Conservation (phyloP, 2,888 invertebrate genomes). For the Trissonchulus latispiculum region DNA sequence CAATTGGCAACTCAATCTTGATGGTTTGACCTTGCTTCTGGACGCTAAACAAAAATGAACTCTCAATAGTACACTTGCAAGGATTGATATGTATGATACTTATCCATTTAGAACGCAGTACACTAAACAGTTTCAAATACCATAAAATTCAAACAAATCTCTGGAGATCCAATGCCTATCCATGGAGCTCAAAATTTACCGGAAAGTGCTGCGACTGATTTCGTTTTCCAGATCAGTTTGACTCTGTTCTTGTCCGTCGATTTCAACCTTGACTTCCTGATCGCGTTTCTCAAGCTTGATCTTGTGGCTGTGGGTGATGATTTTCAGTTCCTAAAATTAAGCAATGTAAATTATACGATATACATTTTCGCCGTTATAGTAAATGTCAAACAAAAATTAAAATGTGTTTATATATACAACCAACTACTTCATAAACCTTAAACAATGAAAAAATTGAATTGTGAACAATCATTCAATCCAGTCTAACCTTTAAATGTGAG, state of each 20-base stretch:
- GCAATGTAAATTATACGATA: too few relatives aligned
- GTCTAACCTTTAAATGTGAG: slow-evolving; percentile 28
- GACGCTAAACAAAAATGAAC: slow-evolving; percentile 14
- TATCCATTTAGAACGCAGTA: too few relatives aligned
- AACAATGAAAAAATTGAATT: background rate
- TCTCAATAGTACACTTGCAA: too few relatives aligned
- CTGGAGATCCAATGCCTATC: too few relatives aligned
- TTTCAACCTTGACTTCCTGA: slow-evolving; percentile 23
- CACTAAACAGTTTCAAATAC: too few relatives aligned
- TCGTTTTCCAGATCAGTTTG: background rate
- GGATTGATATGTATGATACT: too few relatives aligned
- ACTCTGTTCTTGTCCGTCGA: slow-evolving; percentile 28
- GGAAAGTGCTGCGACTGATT: background rate
- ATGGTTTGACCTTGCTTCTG: slow-evolving; percentile 11
- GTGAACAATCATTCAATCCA: slow-evolving; percentile 7
- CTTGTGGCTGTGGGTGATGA: too few relatives aligned
- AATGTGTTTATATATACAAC: slow-evolving; percentile 27
- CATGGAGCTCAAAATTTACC: too few relatives aligned
- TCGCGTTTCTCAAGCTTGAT: background rate
- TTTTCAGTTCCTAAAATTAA: too few relatives aligned
- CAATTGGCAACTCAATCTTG: slow-evolving; percentile 24
- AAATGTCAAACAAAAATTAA: background rate
- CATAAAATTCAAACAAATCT: too few relatives aligned
- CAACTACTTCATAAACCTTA: background rate
- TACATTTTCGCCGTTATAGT: too few relatives aligned